These are phyloP conservation scores for Eremobia ochroleuca DNA, from an alignment of 2,888 invertebrate genomes.

Conservation along the genomic window DNA sequence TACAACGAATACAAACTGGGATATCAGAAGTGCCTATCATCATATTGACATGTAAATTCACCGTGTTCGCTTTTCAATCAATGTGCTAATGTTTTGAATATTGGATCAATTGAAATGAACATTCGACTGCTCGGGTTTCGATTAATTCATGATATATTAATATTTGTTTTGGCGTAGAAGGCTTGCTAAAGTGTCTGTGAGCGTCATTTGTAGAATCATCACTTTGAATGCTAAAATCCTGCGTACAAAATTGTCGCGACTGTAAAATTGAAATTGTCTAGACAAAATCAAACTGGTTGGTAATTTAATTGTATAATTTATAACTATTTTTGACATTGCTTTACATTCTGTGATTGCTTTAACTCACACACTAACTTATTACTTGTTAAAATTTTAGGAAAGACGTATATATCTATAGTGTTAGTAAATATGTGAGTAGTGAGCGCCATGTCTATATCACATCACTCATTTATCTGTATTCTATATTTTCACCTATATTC, in stretches of 20 bases:
- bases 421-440: no score
- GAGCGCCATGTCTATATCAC: no score
- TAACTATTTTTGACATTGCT: no score
- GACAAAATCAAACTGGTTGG: no score
- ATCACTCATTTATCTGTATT: no score
- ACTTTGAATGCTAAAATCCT: constrained; percentile 6
- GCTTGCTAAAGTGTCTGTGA: not conserved
- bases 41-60: not conserved
- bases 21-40: not conserved
- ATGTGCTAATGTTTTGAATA: constrained; percentile 47
- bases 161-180: constrained; percentile 24
- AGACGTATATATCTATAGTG: no score
- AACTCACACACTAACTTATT: no score
- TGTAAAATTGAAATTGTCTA: not conserved
- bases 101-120: constrained; percentile 42
- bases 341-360: no score
- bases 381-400: no score
- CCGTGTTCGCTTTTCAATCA: constrained; percentile 28
- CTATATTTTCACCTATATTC: no score
- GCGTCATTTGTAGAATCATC: constrained; percentile 27
- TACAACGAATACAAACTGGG: not conserved
- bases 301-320: no score
- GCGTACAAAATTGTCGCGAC: not conserved
- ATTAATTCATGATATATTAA: constrained; percentile 29
- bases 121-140: constrained; percentile 23